Base-by-base conservation (phyloP, 2,113 vertebrate species). In the Pimephales promelas region DNA sequence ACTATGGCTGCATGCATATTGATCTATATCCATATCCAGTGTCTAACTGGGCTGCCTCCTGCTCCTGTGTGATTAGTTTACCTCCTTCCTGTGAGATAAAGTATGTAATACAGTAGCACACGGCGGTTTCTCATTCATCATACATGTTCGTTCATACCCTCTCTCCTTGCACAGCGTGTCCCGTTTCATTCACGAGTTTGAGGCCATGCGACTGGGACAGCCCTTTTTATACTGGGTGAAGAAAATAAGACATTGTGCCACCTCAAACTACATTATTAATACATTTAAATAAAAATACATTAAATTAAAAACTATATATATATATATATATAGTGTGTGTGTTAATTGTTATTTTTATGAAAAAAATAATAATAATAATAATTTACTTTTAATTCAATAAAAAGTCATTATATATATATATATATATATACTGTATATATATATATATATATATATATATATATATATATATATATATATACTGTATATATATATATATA, bases 11-110 rank as follows among this genome's bases (percentile, higher is more conserved):
- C 68, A 22, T 49, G 5, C 20, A 22, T 62, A 85, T 81, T 64
- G 83, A 85, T 85, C 74, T 56, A 28, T 68, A 70, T 78, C 77
- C 66, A 71, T 36, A 73, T 72, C 56, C 76, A 49, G 43, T 24
- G 57, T 26, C 59, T 54, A 54, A 43, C 83, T 57, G 13, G 4
- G 24, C 77, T 62, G 40, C 70, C 73, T 85, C 77, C 83, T 80
- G 76, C 68, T 24, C 24, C 28, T 40, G n/a, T 79, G 20, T 84
- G 47, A 84, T 71, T 57, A n/a, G 45, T 24, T 79, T 79, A 54
- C 26, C 61, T 64, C 22, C 71, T 16, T 73, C 71, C 70, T 40
- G 72, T 73, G 45, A 74, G 59, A 66, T 45, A 47, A 54, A 81
- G 10, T n/a, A 49, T 20, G 78, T 84, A 73, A 80, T 5, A 54